phyloP scores from a whole-genome alignment of 2,113 vertebrate genomes.

The Pitta sordida region DNA sequence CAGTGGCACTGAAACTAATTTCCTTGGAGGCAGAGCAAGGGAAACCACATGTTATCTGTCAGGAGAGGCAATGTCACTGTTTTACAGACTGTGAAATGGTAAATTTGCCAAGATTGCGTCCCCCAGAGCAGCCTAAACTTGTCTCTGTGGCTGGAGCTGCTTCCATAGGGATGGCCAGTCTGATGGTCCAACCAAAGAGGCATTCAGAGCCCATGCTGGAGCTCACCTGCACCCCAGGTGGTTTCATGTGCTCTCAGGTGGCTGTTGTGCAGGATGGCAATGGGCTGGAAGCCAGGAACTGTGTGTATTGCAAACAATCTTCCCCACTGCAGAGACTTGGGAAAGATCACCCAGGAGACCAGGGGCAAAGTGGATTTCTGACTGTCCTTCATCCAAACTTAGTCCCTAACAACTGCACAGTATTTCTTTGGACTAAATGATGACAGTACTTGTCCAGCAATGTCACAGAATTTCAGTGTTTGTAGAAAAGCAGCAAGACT shows the following conservation, averaged over 20 bases:
- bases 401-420: not conserved
- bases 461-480: not conserved
- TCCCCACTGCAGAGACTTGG: not conserved
- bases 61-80: not conserved
- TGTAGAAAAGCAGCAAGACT: not conserved
- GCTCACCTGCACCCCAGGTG: not conserved
- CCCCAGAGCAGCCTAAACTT: not conserved
- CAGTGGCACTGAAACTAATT: not conserved
- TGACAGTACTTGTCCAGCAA: not conserved
- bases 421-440: not conserved
- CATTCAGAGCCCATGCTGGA: not conserved
- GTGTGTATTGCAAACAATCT: not conserved
- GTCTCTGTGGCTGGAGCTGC: not conserved
- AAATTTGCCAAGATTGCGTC: not conserved
- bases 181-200: accelerated
- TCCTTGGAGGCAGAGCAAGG: not conserved
- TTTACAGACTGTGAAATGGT: not conserved
- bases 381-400: not conserved
- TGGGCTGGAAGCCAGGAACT: not conserved
- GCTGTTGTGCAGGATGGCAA: not conserved
- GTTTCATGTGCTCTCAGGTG: not conserved
- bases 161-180: not conserved
- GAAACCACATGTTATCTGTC: not conserved
- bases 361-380: not conserved
- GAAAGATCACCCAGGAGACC: not conserved